Evolutionary conservation across 2,888 invertebrate species (phyloP).

Genomic region (Congeria kusceri): DNA sequence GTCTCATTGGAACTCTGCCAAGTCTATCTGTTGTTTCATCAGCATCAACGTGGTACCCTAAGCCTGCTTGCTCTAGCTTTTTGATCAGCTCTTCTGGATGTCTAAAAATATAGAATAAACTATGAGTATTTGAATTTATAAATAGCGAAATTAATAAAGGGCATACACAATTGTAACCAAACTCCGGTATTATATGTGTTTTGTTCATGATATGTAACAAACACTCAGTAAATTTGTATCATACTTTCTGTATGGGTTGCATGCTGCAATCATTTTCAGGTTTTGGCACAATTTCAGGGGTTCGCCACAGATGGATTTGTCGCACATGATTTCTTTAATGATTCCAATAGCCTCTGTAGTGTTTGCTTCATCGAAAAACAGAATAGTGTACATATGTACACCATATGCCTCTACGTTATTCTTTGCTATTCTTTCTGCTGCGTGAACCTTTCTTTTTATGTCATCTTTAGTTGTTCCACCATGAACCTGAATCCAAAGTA

Average conservation of each 20-base stretch:
- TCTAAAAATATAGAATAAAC: no score
- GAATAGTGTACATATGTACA: slow-evolving; percentile 74
- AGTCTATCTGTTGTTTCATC: no score
- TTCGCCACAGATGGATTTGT: slow-evolving; percentile 76
- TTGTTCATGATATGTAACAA: no score
- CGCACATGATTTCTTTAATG: slow-evolving; percentile 84
- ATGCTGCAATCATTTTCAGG: slow-evolving; percentile 82
- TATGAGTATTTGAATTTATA: no score
- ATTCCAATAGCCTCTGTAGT: slow-evolving; percentile 82
- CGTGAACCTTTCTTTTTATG: slow-evolving; percentile 75
- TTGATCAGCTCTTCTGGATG: no score
- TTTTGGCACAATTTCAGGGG: slow-evolving; percentile 65
- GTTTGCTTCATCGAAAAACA: slow-evolving; percentile 84
- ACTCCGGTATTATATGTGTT: no score
- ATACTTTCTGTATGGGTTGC: slow-evolving; percentile 83
- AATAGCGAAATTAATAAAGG: no score
- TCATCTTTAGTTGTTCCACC: slow-evolving; percentile 80
- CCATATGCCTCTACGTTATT: slow-evolving; percentile 61
- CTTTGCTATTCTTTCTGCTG: slow-evolving; percentile 71
- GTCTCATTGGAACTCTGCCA: no score
- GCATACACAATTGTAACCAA: no score
- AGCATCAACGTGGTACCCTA: no score
- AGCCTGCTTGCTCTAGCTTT: no score
- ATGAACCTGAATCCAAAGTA: slow-evolving; percentile 75
- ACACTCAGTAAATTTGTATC: not conserved